These are phyloP conservation scores for Drosophila merina DNA, from an alignment of 2,888 invertebrate genomes.

Conservation along the genomic window DNA sequence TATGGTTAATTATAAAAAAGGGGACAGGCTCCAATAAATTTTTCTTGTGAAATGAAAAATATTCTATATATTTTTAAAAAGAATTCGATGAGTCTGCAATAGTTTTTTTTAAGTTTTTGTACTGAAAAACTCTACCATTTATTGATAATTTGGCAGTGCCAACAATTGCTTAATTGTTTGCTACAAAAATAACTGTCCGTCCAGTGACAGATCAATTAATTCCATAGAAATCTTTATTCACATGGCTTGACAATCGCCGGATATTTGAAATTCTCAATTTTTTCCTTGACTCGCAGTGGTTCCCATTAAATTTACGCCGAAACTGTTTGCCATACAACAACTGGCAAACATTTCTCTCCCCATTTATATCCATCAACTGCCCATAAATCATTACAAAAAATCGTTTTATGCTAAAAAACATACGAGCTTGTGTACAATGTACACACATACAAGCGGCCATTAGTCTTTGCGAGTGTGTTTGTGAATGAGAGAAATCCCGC, in stretches of 20 bases:
- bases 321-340: slow-evolving; percentile 42
- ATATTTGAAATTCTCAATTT: slow-evolving; percentile 6
- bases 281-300: slow-evolving; percentile 8
- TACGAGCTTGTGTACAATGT: neutral
- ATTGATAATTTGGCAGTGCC: neutral
- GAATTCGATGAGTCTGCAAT: neutral
- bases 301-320: slow-evolving; percentile 24
- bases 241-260: slow-evolving; percentile 14
- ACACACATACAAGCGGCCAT: slow-evolving; percentile 13
- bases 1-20: neutral
- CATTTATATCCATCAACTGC: slow-evolving; percentile 45
- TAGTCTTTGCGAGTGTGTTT: slow-evolving; percentile 19
- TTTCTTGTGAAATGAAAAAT: too few relatives aligned
- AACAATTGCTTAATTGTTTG: slow-evolving; percentile 1
- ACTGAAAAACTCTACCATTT: neutral
- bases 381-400: slow-evolving; percentile 63
- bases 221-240: slow-evolving; percentile 17
- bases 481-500: slow-evolving; percentile 12
- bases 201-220: slow-evolving; percentile 20
- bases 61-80: too few relatives aligned
- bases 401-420: slow-evolving; percentile 45
- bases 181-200: slow-evolving; percentile 2
- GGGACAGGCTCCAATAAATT: too few relatives aligned
- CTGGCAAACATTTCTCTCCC: slow-evolving; percentile 18
- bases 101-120: neutral